Conservation (phyloP, 2,797 vertebrate genomes). For the Anabas testudineus region DNA sequence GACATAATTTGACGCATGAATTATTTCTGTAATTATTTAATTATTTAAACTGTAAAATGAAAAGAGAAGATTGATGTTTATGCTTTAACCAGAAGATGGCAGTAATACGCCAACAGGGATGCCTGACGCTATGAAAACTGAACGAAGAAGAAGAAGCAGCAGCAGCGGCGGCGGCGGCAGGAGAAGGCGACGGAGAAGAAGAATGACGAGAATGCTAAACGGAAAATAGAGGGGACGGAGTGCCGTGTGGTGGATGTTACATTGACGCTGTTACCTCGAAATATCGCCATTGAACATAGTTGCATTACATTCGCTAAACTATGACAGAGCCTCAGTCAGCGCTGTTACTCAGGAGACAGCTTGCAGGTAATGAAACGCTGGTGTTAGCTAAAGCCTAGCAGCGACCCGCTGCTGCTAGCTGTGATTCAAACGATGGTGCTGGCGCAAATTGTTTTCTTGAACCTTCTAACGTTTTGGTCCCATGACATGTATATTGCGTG, state of each 20-base stretch:
- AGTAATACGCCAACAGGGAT: background rate
- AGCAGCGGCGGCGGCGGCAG: conserved; percentile 5
- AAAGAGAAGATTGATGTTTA: too few species aligned
- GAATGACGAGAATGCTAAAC: conserved; percentile 74
- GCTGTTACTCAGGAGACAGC: conserved; percentile 96
- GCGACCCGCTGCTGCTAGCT: conserved; percentile 50
- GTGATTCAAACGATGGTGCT: conserved; percentile 59
- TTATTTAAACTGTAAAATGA: too few species aligned
- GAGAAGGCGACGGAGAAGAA: conserved; percentile 65
- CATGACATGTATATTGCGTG: background rate
- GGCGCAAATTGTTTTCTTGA: conserved; percentile 65
- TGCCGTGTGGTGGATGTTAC: conserved; percentile 49
- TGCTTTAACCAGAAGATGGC: conserved; percentile 33
- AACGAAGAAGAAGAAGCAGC: conserved; percentile 47
- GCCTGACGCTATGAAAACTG: background rate
- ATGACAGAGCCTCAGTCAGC: conserved; percentile 98
- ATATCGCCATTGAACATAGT: conserved; percentile 53
- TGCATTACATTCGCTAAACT: conserved; percentile 49
- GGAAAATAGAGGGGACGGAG: conserved; percentile 73
- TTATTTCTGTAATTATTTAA: too few species aligned
- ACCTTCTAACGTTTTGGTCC: conserved; percentile 31
- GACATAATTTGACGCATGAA: too few species aligned
- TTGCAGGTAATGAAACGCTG: conserved; percentile 90
- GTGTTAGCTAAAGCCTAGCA: conserved; percentile 59
- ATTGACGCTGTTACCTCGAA: conserved; percentile 56